Evolutionary conservation across 2,888 invertebrate genomes (phyloP).

Genomic region (Fissipunctia ypsillon): DNA sequence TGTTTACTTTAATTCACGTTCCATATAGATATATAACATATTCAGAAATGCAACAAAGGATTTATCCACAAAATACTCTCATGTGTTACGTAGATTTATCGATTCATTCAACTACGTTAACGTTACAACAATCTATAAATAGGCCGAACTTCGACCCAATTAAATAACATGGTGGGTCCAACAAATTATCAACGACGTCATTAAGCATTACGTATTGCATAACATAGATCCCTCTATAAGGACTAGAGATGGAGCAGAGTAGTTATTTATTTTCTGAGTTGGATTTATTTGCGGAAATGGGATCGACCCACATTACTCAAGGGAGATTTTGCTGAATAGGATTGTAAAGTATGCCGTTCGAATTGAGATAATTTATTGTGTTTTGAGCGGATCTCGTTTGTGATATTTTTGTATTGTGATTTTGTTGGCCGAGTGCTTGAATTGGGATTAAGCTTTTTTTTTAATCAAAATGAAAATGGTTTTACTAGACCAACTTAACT

Average conservation of each 20-base stretch:
- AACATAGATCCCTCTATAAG: conserved; percentile 72
- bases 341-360: conserved; percentile 84
- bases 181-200: conserved; percentile 60
- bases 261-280: conserved; percentile 87
- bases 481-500: conserved; percentile 3
- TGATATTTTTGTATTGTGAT: conserved; percentile 30
- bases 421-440: conserved; percentile 32
- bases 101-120: conserved; percentile 32
- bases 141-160: conserved; percentile 62
- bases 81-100: conserved; percentile 43
- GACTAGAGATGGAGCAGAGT: conserved; percentile 70
- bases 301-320: conserved; percentile 87
- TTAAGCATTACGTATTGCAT: conserved; percentile 72
- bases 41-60: conserved; percentile 40
- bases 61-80: conserved; percentile 29
- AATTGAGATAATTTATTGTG: conserved; percentile 83
- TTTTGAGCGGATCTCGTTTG: conserved; percentile 70
- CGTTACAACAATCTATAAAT: conserved; percentile 60
- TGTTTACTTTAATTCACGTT: conserved; percentile 37
- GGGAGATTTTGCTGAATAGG: conserved; percentile 86
- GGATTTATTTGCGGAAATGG: conserved; percentile 88
- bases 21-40: conserved; percentile 36
- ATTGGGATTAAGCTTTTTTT: conserved; percentile 26
- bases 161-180: conserved; percentile 60
- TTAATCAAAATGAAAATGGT: conserved; percentile 24